Evolutionary conservation across 2,113 vertebrate species (phyloP).

Genomic region (Microcebus jonahi): DNA sequence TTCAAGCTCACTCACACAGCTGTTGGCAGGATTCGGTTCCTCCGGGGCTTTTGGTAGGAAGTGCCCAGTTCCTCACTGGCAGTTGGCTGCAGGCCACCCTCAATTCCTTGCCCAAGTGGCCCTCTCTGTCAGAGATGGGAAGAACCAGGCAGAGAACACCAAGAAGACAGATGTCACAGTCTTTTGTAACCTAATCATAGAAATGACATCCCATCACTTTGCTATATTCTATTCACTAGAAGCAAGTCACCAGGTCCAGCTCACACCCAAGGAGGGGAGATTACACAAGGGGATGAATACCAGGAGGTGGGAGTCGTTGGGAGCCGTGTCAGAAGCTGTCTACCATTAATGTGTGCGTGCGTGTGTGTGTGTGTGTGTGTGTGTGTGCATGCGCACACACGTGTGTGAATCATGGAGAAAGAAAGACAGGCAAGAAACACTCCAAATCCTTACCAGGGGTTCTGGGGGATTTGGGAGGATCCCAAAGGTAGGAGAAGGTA

Average conservation of each 20-base stretch:
- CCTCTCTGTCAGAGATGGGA: neutral
- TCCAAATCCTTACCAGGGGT: neutral
- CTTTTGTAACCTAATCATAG: neutral
- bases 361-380: rapidly evolving
- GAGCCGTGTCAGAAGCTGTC: neutral
- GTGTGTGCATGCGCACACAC: rapidly evolving
- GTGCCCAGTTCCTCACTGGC: neutral
- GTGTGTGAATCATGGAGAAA: neutral
- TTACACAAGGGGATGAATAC: neutral
- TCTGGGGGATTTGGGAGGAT: neutral
- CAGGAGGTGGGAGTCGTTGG: neutral
- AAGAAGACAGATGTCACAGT: neutral
- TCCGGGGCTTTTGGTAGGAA: neutral
- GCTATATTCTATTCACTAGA: neutral
- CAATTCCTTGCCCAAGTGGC: neutral
- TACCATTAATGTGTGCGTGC: neutral
- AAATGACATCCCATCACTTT: neutral
- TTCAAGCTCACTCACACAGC: neutral
- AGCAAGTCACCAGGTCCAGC: neutral
- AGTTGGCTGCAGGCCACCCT: neutral
- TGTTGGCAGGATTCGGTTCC: neutral
- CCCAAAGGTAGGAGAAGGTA: neutral
- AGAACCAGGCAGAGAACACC: neutral
- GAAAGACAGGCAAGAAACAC: neutral
- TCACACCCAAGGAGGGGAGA: neutral